Evolutionary conservation across 2,888 invertebrate genomes (phyloP), one percentile per base, ranked within the genome.

Genomic region (Horisme vitalbata): DNA sequence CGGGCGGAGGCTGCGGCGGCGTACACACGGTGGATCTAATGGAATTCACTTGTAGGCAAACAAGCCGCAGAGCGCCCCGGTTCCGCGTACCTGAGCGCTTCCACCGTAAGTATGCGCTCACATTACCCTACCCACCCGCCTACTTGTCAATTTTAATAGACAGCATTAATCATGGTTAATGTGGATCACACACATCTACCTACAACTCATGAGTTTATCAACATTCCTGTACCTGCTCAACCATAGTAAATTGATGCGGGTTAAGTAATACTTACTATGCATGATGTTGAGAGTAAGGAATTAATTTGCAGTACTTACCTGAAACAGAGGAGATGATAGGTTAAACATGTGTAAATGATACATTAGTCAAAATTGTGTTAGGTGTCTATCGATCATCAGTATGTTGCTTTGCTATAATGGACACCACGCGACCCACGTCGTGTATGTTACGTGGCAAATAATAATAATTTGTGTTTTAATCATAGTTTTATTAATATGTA

Each of bases 1-100:
- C 78, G 75, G 68, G 77, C 72, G 61, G 78, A 73, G 78, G 76
- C 76, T 81, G 82, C 65, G 84, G 81, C 75, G 72, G 74, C 70
- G 75, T 77, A 79, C 79, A 83, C 78, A 78, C 75, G 78, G 72
- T 72, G 80, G 78, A 77, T 86, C 86, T 88, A 89, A 89, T 89
- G 88, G 88, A 87, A 87, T 89, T 88, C 83, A 75, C 88, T 83
- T 89, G 88, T 89, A 85, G 77, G 88, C 85, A 89, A 89, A 89
- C 87, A 88, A 79, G 81, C 83, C 81, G 71, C 83, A 73, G 70
- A 72, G 75, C 79, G 72, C 72, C 71, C 71, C 68, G 67, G 65
- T 71, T 70, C 65, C 45, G 50, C 54, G 50, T 68, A 72, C 71
- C 68, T 71, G 71, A 65, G 63, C 59, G 60, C 57, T 62, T 60